Conservation (phyloP, 2,113 vertebrate species). For the Emberiza fucata region DNA sequence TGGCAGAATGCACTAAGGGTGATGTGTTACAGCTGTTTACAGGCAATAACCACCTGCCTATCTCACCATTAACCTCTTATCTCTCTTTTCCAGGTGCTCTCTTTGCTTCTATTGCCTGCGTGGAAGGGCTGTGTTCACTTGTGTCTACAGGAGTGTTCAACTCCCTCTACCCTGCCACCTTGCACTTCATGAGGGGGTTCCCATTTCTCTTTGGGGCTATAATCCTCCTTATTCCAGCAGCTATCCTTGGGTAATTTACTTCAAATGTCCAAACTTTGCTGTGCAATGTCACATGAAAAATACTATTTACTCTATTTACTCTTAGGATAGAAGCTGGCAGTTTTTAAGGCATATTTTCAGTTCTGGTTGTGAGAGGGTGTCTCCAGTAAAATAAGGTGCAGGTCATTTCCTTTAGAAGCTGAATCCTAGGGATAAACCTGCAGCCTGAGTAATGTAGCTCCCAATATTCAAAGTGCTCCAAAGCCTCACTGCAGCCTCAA, state of each 20-base stretch:
- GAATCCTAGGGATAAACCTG: background rate
- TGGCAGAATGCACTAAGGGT: background rate
- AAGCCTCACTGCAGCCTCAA: background rate
- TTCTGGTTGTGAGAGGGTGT: background rate
- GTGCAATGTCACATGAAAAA: background rate
- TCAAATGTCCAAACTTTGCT: background rate
- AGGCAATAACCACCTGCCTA: background rate
- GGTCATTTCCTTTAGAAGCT: background rate
- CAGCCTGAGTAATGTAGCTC: background rate
- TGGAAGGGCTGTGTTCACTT: conserved; percentile 83
- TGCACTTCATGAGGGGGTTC: conserved; percentile 92
- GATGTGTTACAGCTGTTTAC: background rate
- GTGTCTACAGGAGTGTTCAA: conserved; percentile 85
- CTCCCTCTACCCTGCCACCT: conserved; percentile 86
- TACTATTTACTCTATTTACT: background rate
- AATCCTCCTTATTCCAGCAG: conserved; percentile 84
- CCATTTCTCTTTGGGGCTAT: conserved; percentile 87
- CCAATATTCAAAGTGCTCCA: background rate
- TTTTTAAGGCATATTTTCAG: background rate
- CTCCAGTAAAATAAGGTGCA: background rate
- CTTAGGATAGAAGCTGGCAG: background rate
- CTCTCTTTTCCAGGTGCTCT: conserved; percentile 80
- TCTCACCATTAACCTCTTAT: background rate
- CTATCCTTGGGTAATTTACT: conserved; percentile 85
- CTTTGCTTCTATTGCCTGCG: conserved; percentile 88